Evolutionary conservation across 2,888 invertebrate genomes (phyloP).

Genomic region (Trissoscelio sp.): DNA sequence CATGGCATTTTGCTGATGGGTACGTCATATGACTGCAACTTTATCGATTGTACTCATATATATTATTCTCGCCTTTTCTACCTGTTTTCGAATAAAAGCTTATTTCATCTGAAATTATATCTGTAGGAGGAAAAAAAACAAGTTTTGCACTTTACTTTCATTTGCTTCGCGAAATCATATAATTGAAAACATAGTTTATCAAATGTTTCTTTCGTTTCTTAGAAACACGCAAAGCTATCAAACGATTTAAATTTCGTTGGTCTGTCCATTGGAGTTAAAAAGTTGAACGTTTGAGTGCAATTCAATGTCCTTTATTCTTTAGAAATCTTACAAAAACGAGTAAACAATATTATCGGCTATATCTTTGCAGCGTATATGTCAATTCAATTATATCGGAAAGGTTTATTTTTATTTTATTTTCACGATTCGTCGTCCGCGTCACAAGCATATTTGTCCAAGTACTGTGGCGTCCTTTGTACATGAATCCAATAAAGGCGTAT

Average conservation of each 20-base stretch:
- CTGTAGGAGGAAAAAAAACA: no score
- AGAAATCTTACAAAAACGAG: constrained; percentile 31
- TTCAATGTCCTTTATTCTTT: constrained; percentile 3
- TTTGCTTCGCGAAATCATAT: no score
- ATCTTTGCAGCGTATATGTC: constrained; percentile 41
- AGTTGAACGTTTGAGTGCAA: no score
- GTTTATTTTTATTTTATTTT: constrained; percentile 48
- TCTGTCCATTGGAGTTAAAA: no score
- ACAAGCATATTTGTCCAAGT: constrained; percentile 60
- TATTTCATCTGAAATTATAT: no score
- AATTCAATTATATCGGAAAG: constrained; percentile 57
- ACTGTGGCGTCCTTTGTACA: constrained; percentile 57
- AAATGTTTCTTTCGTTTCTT: no score
- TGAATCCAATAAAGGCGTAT: constrained; percentile 61
- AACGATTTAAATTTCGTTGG: no score
- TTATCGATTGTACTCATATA: constrained; percentile 57
- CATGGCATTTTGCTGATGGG: constrained; percentile 46
- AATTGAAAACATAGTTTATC: no score
- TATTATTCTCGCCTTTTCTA: constrained; percentile 27
- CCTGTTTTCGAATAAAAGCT: no score
- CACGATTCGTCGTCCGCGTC: constrained; percentile 32
- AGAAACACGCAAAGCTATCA: no score
- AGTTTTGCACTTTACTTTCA: no score
- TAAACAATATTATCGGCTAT: constrained; percentile 36
- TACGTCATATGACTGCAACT: constrained; percentile 43